Base-by-base conservation (phyloP, 2,113 vertebrate species). In the Hippocampus guttulatus region DNA sequence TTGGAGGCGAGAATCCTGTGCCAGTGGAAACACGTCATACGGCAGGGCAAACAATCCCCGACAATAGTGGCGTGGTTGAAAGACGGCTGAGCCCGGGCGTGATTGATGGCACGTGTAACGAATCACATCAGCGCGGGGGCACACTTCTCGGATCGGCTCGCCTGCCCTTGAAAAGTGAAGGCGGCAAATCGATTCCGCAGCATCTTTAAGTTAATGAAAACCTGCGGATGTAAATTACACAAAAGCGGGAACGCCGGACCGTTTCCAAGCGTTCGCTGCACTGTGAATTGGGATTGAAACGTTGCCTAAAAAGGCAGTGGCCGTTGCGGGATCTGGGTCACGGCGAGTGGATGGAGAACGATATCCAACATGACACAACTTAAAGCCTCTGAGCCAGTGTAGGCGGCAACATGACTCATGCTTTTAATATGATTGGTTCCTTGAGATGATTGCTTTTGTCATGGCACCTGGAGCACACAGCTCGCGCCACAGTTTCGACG, bases 341-440 rank as follows among this genome's bases (percentile, higher is more conserved):
- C 77, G 74, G 69, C 70, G 67, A 84, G 76, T 83, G 82, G 77
- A 79, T 66, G 58, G 60, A 75, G 81, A 77, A 87, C 70, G 58
- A 87, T 85, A 87, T 87, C 77, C 74, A 79, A 87, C 75, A 78
- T 87, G 85, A 89, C 87, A 88, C 86, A 86, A 84, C 83, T 85
- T 83, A 79, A 85, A 85, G 82, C 86, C 86, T 86, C 66, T 81
- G 75, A 88, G 88, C 87, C 80, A 80, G 75, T 80, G 86, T 74
- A 84, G 88, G 85, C 76, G 58, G 86, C 71, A 77, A 83, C 74
- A 61, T 90, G 87, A 92, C 81, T 90, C 85, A 87, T 69, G 77
- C 76, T 87, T 85, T 87, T 90, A 88, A 88, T 85, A 78, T 85
- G 88, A 90, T 87, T 88, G 87, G 83, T 84, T 91, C 82, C 76